Evolutionary conservation across 2,888 invertebrate species (phyloP).

Genomic region (Altica lythri): DNA sequence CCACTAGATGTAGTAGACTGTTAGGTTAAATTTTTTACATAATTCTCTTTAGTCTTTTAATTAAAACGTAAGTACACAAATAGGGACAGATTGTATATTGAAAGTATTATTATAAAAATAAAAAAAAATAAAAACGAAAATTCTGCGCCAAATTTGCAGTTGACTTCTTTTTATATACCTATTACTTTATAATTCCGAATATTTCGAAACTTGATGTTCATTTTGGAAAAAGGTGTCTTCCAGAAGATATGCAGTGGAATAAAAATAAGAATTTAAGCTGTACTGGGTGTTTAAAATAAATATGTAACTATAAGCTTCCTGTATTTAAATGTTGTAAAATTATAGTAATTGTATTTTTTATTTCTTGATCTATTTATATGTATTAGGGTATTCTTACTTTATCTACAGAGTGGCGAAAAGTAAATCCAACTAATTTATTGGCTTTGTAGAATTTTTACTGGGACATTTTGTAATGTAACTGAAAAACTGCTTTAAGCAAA

Average conservation of each 20-base stretch:
- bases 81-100: slow-evolving; percentile 1
- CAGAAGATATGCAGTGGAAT: slow-evolving; percentile 6
- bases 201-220: slow-evolving; percentile 13
- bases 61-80: too few species aligned
- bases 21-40: too few species aligned
- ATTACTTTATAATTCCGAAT: slow-evolving; percentile 13
- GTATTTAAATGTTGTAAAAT: slow-evolving; percentile 17
- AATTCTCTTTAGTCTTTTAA: too few species aligned
- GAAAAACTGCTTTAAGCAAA: too few species aligned
- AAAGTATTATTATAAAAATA: slow-evolving; percentile 35
- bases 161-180: slow-evolving; percentile 52
- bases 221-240: slow-evolving; percentile 19
- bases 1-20: too few species aligned
- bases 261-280: slow-evolving; percentile 6
- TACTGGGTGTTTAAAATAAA: slow-evolving; percentile 16
- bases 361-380: neutral
- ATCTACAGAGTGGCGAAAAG: neutral
- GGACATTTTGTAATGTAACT: too few species aligned
- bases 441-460: too few species aligned
- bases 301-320: slow-evolving; percentile 16
- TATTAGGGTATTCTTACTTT: neutral
- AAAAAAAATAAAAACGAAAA: slow-evolving; percentile 39
- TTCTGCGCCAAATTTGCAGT: slow-evolving; percentile 50
- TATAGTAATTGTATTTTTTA: slow-evolving; percentile 11
- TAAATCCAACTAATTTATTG: neutral